These are phyloP conservation scores for Danaus chrysippus DNA, from an alignment of 2,888 invertebrate species.

Conservation along the genomic window DNA sequence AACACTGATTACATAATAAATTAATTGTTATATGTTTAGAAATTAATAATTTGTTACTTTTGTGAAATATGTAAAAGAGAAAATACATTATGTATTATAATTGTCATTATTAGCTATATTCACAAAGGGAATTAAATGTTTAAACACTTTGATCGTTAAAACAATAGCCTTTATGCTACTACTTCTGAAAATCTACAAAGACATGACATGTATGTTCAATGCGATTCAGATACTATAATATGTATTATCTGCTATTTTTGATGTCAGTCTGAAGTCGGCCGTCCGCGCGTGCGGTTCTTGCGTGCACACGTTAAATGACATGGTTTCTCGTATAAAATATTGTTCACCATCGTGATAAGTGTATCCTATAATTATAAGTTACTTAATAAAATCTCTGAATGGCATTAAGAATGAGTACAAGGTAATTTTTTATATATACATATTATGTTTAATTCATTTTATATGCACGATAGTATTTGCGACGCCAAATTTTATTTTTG, in stretches of 20 bases:
- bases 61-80: no score
- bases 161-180: conserved; percentile 20
- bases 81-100: neutral
- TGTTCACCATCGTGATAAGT: conserved; percentile 3
- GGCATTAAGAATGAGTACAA: conserved; percentile 1
- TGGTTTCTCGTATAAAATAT: conserved; percentile 12
- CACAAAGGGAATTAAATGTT: neutral
- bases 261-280: conserved; percentile 46
- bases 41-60: no score
- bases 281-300: conserved; percentile 49
- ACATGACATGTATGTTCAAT: conserved; percentile 35
- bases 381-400: neutral
- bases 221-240: conserved; percentile 43
- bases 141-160: neutral
- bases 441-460: conserved; percentile 3
- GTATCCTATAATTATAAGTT: neutral
- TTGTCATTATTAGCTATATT: neutral
- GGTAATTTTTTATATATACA: conserved; percentile 23
- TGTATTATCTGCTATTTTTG: conserved; percentile 58
- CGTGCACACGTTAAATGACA: conserved; percentile 21
- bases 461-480: conserved; percentile 30
- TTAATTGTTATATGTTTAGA: no score
- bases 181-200: conserved; percentile 16
- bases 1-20: no score
- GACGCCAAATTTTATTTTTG: conserved; percentile 54